These are phyloP conservation scores for Drosophila obscura DNA, from an alignment of 1,140 invertebrate genomes.

Conservation along the genomic window DNA sequence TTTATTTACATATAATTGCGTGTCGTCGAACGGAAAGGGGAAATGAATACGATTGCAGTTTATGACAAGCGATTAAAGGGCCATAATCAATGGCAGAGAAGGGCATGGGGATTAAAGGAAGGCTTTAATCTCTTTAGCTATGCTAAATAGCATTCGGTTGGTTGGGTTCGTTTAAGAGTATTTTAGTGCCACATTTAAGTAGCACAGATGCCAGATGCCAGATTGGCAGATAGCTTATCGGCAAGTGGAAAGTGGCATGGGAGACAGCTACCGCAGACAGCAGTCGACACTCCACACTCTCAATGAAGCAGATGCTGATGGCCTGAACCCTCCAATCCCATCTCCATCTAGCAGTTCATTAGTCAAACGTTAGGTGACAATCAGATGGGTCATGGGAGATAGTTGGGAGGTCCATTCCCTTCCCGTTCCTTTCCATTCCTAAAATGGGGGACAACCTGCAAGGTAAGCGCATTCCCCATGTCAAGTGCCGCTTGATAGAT, in stretches of 20 bases:
- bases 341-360: constrained; percentile 61
- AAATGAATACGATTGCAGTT: constrained; percentile 79
- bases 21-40: constrained; percentile 39
- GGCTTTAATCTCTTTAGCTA: constrained; percentile 38
- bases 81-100: constrained; percentile 46
- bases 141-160: constrained; percentile 29
- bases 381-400: constrained; percentile 59
- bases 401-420: constrained; percentile 5
- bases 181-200: constrained; percentile 64
- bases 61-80: constrained; percentile 78
- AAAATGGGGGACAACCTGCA: constrained; percentile 58
- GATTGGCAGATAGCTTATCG: constrained; percentile 60
- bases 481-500: constrained; percentile 43
- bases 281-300: constrained; percentile 7
- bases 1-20: constrained; percentile 76
- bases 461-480: constrained; percentile 54
- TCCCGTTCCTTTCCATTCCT: constrained; percentile 16
- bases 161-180: neutral
- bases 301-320: constrained; percentile 8
- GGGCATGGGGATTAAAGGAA: neutral
- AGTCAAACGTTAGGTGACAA: constrained; percentile 80
- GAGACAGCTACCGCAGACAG: constrained; percentile 55
- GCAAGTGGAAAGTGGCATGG: constrained; percentile 64
- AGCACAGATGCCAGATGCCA: constrained; percentile 61
- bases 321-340: constrained; percentile 9